A percentile compares a stretch with the other conserved stretches of the same genome.
Conservation (phyloP, 2,113 vertebrate species). For the Petroica traversi region DNA sequence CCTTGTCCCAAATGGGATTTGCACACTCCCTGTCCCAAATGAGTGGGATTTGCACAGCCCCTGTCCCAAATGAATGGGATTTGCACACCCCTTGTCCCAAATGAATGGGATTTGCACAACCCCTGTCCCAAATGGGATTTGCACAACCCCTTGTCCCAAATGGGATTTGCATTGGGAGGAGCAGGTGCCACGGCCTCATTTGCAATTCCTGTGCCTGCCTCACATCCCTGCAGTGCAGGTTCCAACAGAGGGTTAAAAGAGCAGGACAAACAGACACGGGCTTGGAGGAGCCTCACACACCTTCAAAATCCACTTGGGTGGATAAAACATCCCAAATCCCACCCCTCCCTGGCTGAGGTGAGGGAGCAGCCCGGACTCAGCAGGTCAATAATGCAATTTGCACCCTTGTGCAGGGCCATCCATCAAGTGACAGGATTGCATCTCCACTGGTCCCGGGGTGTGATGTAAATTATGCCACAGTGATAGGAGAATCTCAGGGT, state of each 20-base stretch:
- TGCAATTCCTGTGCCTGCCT: constrained; percentile 32
- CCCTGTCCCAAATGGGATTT: no score
- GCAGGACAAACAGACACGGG: background rate
- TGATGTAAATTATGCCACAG: background rate
- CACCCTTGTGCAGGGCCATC: background rate
- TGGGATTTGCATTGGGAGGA: background rate
- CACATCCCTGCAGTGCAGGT: background rate
- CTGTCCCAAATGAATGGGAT: no score
- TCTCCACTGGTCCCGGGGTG: background rate
- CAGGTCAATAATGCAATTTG: background rate
- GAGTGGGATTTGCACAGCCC: no score
- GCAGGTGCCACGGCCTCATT: constrained; percentile 28
- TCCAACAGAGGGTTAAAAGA: background rate
- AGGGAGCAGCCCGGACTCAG: background rate
- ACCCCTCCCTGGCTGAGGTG: background rate
- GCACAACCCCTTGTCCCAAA: no score
- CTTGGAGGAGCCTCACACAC: background rate
- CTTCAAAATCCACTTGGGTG: background rate
- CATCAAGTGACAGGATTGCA: background rate
- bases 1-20: no score
- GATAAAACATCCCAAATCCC: background rate
- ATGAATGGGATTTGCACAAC: no score
- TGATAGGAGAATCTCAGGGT: background rate
- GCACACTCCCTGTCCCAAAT: no score
- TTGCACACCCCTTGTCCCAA: no score